Conservation (phyloP, 2,888 invertebrate genomes). For the Bombylius major region DNA sequence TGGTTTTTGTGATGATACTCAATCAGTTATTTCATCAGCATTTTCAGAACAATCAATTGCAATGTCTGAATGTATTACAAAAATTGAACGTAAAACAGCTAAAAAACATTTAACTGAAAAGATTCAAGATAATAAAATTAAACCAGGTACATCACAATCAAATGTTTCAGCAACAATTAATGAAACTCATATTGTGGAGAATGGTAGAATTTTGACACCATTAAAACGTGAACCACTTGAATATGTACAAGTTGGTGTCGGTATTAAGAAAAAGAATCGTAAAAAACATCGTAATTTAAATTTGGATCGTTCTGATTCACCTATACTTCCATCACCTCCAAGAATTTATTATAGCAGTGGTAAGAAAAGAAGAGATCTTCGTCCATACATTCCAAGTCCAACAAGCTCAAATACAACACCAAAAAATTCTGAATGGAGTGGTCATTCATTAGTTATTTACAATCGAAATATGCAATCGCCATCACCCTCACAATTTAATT, state of each 20-base stretch:
- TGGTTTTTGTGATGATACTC: slow-evolving; percentile 47
- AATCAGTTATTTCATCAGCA: slow-evolving; percentile 62
- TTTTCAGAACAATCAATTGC: slow-evolving; percentile 60
- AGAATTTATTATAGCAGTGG: slow-evolving; percentile 47
- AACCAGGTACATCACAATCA: slow-evolving; percentile 4
- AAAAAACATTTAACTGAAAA: slow-evolving; percentile 32
- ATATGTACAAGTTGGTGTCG: slow-evolving; percentile 52
- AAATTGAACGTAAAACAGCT: slow-evolving; percentile 42
- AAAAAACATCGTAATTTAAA: slow-evolving; percentile 45
- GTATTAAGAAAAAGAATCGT: slow-evolving; percentile 59
- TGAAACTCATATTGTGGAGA: slow-evolving; percentile 25
- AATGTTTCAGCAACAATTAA: slow-evolving; percentile 2
- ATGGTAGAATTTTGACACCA: slow-evolving; percentile 45
- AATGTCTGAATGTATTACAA: slow-evolving; percentile 51
- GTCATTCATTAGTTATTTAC: slow-evolving; percentile 56
- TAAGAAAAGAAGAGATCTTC: slow-evolving; percentile 44
- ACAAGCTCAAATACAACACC: slow-evolving; percentile 10
- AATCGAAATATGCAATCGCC: slow-evolving; percentile 45
- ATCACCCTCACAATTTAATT: slow-evolving; percentile 41
- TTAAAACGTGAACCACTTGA: slow-evolving; percentile 62
- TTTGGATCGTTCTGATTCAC: slow-evolving; percentile 54
- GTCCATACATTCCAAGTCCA: slow-evolving; percentile 38
- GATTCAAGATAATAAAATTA: slow-evolving; percentile 33
- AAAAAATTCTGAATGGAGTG: slow-evolving; percentile 47
- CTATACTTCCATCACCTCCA: slow-evolving; percentile 54